phyloP scores from a whole-genome alignment of 2,113 vertebrate species.

The Columbina picui region DNA sequence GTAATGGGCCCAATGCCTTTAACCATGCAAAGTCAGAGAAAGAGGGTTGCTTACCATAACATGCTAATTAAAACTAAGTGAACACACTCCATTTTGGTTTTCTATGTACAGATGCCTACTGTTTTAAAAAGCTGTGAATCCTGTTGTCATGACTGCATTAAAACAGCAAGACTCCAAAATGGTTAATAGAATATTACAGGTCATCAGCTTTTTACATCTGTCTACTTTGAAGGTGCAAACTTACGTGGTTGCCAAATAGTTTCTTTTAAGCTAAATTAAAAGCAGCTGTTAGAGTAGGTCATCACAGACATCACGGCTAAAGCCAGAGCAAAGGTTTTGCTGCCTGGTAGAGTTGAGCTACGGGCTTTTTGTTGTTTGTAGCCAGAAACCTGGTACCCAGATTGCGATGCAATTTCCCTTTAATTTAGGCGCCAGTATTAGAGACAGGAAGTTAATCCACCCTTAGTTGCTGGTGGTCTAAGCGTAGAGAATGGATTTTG shows the following conservation, averaged over 20 bases:
- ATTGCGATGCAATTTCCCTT: slow-evolving; percentile 82
- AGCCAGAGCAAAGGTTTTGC: slow-evolving; percentile 8
- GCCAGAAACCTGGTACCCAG: slow-evolving; percentile 75
- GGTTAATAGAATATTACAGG: slow-evolving; percentile 5
- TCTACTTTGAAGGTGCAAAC: slow-evolving; percentile 57
- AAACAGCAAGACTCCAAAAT: not conserved
- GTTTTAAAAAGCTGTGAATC: slow-evolving; percentile 31
- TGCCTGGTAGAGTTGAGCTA: slow-evolving; percentile 28
- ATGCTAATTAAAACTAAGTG: not conserved
- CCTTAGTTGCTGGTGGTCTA: slow-evolving; percentile 78
- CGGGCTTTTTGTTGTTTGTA: slow-evolving; percentile 67
- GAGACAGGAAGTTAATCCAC: slow-evolving; percentile 84
- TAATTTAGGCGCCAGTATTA: slow-evolving; percentile 76
- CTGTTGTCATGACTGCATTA: not conserved
- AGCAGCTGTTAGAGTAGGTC: slow-evolving; percentile 41
- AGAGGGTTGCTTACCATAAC: not conserved
- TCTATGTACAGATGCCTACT: not conserved
- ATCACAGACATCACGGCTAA: not conserved
- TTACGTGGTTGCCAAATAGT: slow-evolving; percentile 31
- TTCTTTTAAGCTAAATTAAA: slow-evolving; percentile 69
- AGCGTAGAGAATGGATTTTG: slow-evolving; percentile 77
- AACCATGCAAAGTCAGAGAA: not conserved
- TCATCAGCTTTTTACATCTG: slow-evolving; percentile 8
- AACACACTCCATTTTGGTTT: not conserved
- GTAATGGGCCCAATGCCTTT: not conserved